These are phyloP conservation scores for Syngnathus rostellatus DNA, from an alignment of 2,797 vertebrate species.

Conservation along the genomic window DNA sequence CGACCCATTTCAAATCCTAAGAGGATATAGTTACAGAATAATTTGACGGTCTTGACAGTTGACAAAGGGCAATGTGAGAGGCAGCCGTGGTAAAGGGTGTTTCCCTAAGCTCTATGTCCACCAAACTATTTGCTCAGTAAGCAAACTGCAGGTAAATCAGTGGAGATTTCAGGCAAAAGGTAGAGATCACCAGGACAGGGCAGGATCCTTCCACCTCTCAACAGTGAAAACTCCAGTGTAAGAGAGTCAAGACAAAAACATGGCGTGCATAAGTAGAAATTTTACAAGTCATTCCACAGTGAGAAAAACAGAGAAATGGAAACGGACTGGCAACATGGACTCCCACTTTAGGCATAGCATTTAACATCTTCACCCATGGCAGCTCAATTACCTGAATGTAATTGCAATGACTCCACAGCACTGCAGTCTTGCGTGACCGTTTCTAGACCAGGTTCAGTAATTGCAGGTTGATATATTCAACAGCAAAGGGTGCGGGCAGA, in stretches of 20 bases:
- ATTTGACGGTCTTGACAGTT: too few relatives aligned
- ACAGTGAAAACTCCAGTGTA: too few relatives aligned
- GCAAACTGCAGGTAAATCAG: too few relatives aligned
- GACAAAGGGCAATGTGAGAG: too few relatives aligned
- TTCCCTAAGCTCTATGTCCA: too few relatives aligned
- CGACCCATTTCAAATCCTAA: too few relatives aligned
- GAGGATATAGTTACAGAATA: too few relatives aligned
- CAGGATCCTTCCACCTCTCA: too few relatives aligned
- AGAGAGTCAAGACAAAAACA: background rate
- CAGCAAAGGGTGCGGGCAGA: conserved; percentile 56
- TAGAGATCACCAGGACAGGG: too few relatives aligned
- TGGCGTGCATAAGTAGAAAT: conserved; percentile 5
- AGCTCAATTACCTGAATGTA: conserved; percentile 77
- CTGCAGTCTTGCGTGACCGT: conserved; percentile 74
- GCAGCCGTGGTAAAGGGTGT: too few relatives aligned
- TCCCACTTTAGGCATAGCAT: conserved; percentile 60
- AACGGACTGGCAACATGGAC: conserved; percentile 26
- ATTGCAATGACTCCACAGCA: conserved; percentile 76
- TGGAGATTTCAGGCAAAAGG: too few relatives aligned
- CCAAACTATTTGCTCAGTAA: too few relatives aligned
- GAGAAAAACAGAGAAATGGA: conserved; percentile 23
- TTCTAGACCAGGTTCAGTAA: conserved; percentile 73
- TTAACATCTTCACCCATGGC: conserved; percentile 72
- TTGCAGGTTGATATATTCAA: conserved; percentile 75
- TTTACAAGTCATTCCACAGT: conserved; percentile 28